Evolutionary conservation across 2,113 vertebrate species (phyloP).

Genomic region (Rattus norvegicus): DNA sequence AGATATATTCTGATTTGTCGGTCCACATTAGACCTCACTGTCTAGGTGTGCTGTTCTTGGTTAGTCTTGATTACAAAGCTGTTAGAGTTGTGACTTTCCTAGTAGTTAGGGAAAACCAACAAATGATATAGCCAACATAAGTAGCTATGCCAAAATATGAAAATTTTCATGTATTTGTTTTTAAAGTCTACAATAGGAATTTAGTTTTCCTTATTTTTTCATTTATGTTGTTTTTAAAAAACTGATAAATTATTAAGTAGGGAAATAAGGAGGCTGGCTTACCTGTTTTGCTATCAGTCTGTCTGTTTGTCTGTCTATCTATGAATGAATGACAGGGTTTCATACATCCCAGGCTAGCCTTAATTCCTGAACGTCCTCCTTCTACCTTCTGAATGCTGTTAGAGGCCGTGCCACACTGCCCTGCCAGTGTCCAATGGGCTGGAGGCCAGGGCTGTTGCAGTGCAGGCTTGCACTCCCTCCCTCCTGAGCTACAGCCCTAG

Average conservation of each 20-base stretch:
- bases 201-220: constrained; percentile 17
- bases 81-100: constrained; percentile 43
- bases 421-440: neutral
- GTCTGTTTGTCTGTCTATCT: neutral
- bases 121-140: neutral
- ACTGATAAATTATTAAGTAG: neutral
- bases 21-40: neutral
- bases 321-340: neutral
- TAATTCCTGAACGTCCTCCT: neutral
- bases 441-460: neutral
- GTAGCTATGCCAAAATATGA: constrained; percentile 21
- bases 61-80: neutral
- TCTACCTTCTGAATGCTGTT: neutral
- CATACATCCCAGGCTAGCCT: neutral
- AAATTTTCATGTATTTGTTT: constrained; percentile 54
- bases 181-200: constrained; percentile 15
- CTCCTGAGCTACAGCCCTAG: neutral
- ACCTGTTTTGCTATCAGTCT: neutral
- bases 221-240: constrained; percentile 17
- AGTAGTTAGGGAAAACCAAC: constrained; percentile 10
- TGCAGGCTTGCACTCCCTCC: neutral
- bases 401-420: neutral
- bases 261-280: neutral
- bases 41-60: neutral
- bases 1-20: neutral